These are phyloP conservation scores for Leptoteleia sp. DNA, from an alignment of 1,140 invertebrate genomes.

Conservation along the genomic window DNA sequence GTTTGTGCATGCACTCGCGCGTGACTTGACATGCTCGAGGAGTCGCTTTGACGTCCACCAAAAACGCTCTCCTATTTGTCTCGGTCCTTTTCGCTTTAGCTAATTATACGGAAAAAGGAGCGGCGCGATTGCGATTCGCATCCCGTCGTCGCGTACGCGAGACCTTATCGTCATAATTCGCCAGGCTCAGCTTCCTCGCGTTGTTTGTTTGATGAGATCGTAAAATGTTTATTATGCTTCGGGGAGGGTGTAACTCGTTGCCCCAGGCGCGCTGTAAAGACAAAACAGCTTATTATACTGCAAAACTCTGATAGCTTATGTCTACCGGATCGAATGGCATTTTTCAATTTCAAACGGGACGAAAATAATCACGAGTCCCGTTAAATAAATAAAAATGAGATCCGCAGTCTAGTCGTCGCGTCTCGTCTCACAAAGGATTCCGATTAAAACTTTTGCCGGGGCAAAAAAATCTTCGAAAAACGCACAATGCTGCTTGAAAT, in stretches of 20 bases:
- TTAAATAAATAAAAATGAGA: too few relatives aligned
- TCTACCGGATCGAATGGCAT: not conserved
- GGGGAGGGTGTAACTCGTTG: not conserved
- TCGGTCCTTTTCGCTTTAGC: constrained; percentile 31
- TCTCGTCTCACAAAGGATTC: too few relatives aligned
- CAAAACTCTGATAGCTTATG: constrained; percentile 1
- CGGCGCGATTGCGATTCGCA: constrained; percentile 21
- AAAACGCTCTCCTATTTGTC: constrained; percentile 41
- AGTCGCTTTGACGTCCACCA: constrained; percentile 60
- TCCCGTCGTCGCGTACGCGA: constrained; percentile 1
- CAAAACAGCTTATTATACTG: constrained; percentile 29
- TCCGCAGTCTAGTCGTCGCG: too few relatives aligned
- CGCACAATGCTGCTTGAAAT: too few relatives aligned
- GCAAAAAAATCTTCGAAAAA: too few relatives aligned
- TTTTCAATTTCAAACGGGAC: not conserved
- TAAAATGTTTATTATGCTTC: constrained; percentile 52
- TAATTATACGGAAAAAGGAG: constrained; percentile 54
- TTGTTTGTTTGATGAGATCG: constrained; percentile 10
- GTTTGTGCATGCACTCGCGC: constrained; percentile 58
- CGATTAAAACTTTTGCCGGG: too few relatives aligned
- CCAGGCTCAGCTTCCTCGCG: not conserved
- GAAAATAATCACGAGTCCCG: too few relatives aligned
- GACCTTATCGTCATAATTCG: constrained; percentile 35
- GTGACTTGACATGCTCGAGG: constrained; percentile 56
- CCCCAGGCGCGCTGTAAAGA: constrained; percentile 3